A percentile compares a stretch with the other conserved stretches of the same genome.
These are phyloP conservation scores for Melanchra persicariae DNA, from an alignment of 2,888 invertebrate genomes.

Conservation along the genomic window DNA sequence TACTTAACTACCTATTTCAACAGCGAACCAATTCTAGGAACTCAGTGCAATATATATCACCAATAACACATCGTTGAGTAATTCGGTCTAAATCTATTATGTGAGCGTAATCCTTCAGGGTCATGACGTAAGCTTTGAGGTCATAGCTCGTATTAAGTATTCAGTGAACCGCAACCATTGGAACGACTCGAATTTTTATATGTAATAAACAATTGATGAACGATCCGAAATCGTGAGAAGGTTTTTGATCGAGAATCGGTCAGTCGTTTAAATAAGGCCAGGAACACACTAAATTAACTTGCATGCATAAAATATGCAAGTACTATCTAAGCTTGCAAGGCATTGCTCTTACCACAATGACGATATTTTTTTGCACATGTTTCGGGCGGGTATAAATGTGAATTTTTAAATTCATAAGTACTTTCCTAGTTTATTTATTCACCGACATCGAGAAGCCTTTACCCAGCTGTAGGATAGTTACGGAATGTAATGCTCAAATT, in stretches of 20 bases:
- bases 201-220: conserved; percentile 64
- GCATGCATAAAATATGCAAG: not conserved
- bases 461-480: too few relatives aligned
- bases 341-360: too few relatives aligned
- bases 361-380: not conserved
- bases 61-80: conserved; percentile 41
- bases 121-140: conserved; percentile 64
- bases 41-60: conserved; percentile 29
- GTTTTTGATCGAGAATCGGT: conserved; percentile 40
- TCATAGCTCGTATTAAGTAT: conserved; percentile 70
- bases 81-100: conserved; percentile 50
- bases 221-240: conserved; percentile 61
- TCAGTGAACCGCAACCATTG: conserved; percentile 59
- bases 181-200: conserved; percentile 66
- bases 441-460: too few relatives aligned
- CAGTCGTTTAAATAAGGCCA: conserved; percentile 5
- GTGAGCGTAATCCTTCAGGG: conserved; percentile 60
- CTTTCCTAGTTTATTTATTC: too few relatives aligned
- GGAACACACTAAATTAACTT: not conserved
- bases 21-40: conserved; percentile 12
- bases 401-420: too few relatives aligned
- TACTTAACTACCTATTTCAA: not conserved
- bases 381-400: too few relatives aligned
- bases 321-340: not conserved
- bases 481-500: too few relatives aligned